Conservation (phyloP, 2,888 invertebrate species). For the Alloscopus bannaensis region DNA sequence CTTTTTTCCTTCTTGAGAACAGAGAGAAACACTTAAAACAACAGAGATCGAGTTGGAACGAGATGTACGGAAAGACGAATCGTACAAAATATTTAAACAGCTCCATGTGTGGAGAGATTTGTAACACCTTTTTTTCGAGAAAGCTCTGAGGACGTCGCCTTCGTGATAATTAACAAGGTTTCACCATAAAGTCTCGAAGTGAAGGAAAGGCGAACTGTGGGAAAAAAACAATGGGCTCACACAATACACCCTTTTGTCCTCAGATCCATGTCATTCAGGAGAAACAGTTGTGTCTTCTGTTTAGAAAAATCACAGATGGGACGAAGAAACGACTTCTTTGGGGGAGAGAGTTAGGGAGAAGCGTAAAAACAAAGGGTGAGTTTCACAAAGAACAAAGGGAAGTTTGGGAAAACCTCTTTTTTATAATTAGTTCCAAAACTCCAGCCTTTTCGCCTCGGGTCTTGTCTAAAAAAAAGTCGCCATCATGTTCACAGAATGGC, state of each 20-base stretch:
- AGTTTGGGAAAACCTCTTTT: background rate
- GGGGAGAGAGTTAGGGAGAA: slow-evolving; percentile 4
- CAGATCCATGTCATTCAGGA: slow-evolving; percentile 32
- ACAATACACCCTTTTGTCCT: slow-evolving; percentile 59
- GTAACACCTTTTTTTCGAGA: slow-evolving; percentile 60
- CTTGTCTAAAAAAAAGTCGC: too few relatives aligned
- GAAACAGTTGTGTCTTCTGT: slow-evolving; percentile 20
- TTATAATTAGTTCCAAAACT: too few relatives aligned
- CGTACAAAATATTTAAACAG: slow-evolving; percentile 48
- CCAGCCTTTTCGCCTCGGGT: too few relatives aligned
- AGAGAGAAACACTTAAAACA: slow-evolving; percentile 28
- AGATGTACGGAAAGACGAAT: slow-evolving; percentile 32
- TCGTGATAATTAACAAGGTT: slow-evolving; percentile 19
- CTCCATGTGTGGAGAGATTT: slow-evolving; percentile 51
- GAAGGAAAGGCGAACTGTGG: slow-evolving; percentile 13
- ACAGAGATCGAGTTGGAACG: slow-evolving; percentile 21
- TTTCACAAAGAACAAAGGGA: slow-evolving; percentile 10
- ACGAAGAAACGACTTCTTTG: background rate
- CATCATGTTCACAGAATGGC: too few relatives aligned
- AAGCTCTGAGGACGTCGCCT: background rate
- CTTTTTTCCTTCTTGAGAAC: too few relatives aligned
- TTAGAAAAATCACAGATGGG: slow-evolving; percentile 26
- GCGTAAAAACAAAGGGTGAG: slow-evolving; percentile 35
- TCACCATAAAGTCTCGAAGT: slow-evolving; percentile 2
- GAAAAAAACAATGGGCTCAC: slow-evolving; percentile 2